These are phyloP conservation scores for Prinia subflava DNA, from an alignment of 2,113 vertebrate genomes.

Conservation along the genomic window DNA sequence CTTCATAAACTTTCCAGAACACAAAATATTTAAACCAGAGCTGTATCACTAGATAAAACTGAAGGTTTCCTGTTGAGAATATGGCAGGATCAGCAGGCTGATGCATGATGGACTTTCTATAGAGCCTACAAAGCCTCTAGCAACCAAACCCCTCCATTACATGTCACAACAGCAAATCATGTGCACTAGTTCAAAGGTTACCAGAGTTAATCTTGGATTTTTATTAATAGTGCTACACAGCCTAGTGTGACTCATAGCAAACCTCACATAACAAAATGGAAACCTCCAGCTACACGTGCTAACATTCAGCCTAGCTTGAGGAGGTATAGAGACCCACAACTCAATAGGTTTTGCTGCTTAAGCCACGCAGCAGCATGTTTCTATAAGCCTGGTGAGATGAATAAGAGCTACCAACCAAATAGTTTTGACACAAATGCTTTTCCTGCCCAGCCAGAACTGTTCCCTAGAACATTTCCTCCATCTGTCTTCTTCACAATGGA, in stretches of 20 bases:
- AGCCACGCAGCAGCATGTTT: not conserved
- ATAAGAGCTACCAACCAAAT: constrained; percentile 44
- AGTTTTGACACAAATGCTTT: constrained; percentile 32
- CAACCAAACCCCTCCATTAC: not conserved
- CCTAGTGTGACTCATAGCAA: constrained; percentile 32
- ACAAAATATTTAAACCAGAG: not conserved
- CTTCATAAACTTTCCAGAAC: not conserved
- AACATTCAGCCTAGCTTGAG: constrained; percentile 57
- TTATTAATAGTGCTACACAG: constrained; percentile 49
- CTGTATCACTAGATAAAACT: not conserved
- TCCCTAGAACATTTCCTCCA: constrained; percentile 45
- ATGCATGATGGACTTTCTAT: not conserved
- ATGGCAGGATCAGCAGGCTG: not conserved
- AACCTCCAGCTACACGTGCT: constrained; percentile 6
- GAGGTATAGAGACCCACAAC: not conserved
- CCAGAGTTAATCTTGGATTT: constrained; percentile 48
- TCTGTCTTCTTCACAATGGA: constrained; percentile 55
- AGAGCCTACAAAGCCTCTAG: not conserved
- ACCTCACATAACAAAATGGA: constrained; percentile 8
- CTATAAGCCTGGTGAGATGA: constrained; percentile 6
- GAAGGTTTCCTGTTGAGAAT: not conserved
- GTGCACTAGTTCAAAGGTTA: constrained; percentile 57
- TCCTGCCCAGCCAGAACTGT: constrained; percentile 36
- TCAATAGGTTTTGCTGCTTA: constrained; percentile 32
- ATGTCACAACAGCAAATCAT: not conserved